Evolutionary conservation across 1,140 invertebrate genomes (phyloP), one percentile per base, ranked within the genome.

Genomic region (Saccostrea cuccullata): DNA sequence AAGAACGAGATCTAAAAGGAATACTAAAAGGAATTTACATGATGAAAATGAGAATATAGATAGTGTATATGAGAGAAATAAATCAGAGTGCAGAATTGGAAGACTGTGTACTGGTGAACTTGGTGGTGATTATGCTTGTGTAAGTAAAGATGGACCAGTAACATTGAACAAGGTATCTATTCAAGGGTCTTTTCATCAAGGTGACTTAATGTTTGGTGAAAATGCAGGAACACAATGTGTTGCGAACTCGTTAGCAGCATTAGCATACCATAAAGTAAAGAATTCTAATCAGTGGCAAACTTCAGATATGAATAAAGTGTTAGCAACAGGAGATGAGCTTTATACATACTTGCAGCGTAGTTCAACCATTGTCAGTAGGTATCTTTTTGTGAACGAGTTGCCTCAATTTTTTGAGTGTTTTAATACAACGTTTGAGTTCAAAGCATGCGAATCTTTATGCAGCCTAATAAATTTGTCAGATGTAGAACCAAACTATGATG

Each of bases 161-260:
- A 64, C 60, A 64, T 13, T n/a, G n/a, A 8, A 64, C n/a, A 64
- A 64, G 60, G 60, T 64, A 64, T 47, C 47, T 47, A 58, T 82
- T 12, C 86, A 87, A 87, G 86, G 86, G 17, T 82, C 47, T 26
- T 87, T 83, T 83, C 73, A 87, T 73, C 77, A 87, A 55, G 86
- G 23, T 82, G 56, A 87, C 47, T 12, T 15, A 26, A 64, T 77
- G 55, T 87, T 87, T 64, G 17, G 86, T 60, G 56, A 73, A 8
- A 87, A 87, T 73, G 23, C 73, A 36, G 82, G 86, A 40, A 84
- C 60, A 64, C 86, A 87, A n/a, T 87, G 82, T 87, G 86, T 87
- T 13, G 77, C 86, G 60, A 87, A 87, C 67, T 87, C 9, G 8
- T 23, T 87, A 30, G 17, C 82, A 40, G 86, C 86, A 64, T 20